These are phyloP conservation scores for Acestrorhynchus altus DNA, from an alignment of 2,797 vertebrate genomes.

Conservation along the genomic window DNA sequence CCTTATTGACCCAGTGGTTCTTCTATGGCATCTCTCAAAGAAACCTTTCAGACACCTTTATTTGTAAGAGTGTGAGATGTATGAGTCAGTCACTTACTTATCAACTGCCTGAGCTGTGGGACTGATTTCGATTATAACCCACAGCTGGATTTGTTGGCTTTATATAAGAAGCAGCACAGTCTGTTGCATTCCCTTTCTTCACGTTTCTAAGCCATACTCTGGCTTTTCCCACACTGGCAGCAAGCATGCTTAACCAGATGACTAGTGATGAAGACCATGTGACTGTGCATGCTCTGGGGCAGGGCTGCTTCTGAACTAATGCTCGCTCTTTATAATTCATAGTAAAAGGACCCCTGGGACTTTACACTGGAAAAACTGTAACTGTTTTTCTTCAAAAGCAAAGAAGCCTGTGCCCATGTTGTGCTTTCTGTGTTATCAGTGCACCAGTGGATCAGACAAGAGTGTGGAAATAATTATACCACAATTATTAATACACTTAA, in stretches of 20 bases:
- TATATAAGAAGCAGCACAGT: background rate
- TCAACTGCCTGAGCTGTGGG: background rate
- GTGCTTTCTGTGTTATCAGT: background rate
- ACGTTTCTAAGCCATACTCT: constrained; percentile 9
- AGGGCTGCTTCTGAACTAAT: background rate
- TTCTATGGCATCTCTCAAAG: too few species aligned
- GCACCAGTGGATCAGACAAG: background rate
- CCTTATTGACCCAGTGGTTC: too few species aligned
- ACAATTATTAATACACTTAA: background rate
- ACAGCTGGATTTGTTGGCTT: background rate
- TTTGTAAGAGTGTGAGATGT: background rate
- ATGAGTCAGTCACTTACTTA: background rate
- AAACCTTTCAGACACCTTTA: too few species aligned
- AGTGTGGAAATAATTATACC: background rate
- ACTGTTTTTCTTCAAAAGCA: background rate
- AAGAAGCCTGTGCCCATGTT: background rate
- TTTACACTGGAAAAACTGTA: background rate
- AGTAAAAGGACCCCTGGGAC: background rate
- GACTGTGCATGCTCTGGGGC: constrained; percentile 21
- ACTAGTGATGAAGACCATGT: constrained; percentile 19
- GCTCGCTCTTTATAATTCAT: background rate
- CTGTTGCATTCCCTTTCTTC: background rate
- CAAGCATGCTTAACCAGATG: constrained; percentile 18
- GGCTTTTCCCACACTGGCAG: background rate
- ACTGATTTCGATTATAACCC: background rate